A percentile compares a stretch with the other conserved stretches of the same genome.
Conservation (phyloP, 2,797 vertebrate genomes). For the Dromococcyx pavoninus region DNA sequence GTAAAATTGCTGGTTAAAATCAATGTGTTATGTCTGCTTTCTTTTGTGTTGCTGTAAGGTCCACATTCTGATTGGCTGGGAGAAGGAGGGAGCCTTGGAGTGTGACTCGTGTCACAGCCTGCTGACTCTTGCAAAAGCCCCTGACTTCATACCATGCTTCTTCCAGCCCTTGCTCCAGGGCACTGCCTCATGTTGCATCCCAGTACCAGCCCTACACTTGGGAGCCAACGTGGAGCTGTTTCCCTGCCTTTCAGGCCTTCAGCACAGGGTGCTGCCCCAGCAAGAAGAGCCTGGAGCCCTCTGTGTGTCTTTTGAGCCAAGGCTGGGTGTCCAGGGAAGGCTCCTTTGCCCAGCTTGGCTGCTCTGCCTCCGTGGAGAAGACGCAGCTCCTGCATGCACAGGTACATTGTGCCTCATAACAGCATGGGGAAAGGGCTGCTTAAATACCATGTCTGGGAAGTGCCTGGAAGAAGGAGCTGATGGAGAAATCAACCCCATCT, state of each 20-base stretch:
- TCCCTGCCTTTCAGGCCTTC: neutral
- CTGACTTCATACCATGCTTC: accelerated
- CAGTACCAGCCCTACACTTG: neutral
- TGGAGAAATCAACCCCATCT: accelerated
- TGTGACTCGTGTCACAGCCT: neutral
- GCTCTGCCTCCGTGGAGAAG: neutral
- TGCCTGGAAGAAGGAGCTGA: neutral
- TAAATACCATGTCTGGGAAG: neutral
- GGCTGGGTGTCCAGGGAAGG: neutral
- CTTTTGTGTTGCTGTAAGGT: neutral
- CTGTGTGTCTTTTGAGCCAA: neutral
- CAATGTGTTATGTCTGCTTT: accelerated
- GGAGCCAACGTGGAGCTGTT: neutral
- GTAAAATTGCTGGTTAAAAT: neutral
- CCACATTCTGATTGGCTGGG: neutral
- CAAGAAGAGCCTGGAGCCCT: neutral
- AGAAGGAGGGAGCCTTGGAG: neutral
- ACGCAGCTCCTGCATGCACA: neutral
- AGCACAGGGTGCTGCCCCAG: neutral
- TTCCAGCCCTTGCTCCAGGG: neutral
- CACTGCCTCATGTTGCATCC: neutral
- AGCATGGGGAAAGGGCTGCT: neutral
- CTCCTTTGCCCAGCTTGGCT: neutral
- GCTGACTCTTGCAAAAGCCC: neutral
- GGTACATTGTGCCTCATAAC: accelerated